phyloP scores from a whole-genome alignment of 2,113 vertebrate species.

The Callipepla californica region DNA sequence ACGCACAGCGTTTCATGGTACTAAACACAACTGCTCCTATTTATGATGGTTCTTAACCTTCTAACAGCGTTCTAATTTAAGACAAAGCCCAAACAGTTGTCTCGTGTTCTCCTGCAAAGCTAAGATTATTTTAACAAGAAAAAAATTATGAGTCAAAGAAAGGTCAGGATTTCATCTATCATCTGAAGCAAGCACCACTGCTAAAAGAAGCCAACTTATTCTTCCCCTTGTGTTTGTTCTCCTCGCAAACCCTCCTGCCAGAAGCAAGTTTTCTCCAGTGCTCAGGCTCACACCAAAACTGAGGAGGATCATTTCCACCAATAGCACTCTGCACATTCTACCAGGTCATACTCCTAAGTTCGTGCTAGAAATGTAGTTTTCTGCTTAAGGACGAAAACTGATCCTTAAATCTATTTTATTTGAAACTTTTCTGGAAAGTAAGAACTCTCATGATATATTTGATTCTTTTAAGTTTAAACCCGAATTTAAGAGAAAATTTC shows the following conservation, averaged over 20 bases:
- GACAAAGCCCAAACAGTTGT: not conserved
- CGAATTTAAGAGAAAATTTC: not conserved
- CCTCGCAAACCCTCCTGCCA: not conserved
- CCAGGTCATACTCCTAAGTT: slow-evolving; percentile 21
- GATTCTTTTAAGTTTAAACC: slow-evolving; percentile 41
- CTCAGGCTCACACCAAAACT: not conserved
- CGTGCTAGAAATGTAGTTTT: not conserved
- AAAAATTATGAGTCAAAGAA: not conserved
- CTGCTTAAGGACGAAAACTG: slow-evolving; percentile 31
- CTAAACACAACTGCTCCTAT: not conserved
- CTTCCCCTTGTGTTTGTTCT: not conserved
- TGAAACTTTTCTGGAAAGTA: slow-evolving; percentile 39
- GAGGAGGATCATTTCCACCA: not conserved
- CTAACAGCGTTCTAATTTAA: not conserved
- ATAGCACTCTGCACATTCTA: not conserved
- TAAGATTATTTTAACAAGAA: rapidly evolving
- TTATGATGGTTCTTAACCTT: not conserved
- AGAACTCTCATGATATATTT: slow-evolving; percentile 29
- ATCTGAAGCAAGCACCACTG: not conserved
- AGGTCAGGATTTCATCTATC: rapidly evolving
- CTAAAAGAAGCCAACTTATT: not conserved
- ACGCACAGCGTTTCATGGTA: not conserved
- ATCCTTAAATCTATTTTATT: slow-evolving; percentile 38
- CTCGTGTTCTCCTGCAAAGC: not conserved
- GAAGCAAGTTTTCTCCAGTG: not conserved